Evolutionary conservation across 1,140 invertebrate genomes (phyloP).

Genomic region (Neodiprion virginianus): DNA sequence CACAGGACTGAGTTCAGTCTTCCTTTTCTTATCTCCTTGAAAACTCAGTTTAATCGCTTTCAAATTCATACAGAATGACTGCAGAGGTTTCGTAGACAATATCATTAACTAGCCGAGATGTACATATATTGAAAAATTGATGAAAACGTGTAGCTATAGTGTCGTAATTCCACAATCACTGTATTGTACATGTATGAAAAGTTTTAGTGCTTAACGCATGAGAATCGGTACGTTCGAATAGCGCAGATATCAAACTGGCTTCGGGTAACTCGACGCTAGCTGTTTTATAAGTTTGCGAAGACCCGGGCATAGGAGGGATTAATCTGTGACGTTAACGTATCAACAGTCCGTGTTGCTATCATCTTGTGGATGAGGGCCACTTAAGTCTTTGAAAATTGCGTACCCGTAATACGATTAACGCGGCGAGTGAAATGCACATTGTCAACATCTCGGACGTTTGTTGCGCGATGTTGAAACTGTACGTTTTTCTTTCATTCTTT

Average conservation of each 20-base stretch:
- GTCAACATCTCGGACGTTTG: no score
- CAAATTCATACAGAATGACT: conserved; percentile 32
- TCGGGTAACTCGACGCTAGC: conserved; percentile 3
- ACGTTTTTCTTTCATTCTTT: no score
- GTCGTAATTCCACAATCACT: not conserved
- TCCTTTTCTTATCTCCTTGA: conserved; percentile 4
- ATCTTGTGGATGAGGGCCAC: no score
- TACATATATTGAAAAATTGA: not conserved
- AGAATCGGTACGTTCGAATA: not conserved
- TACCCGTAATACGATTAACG: no score
- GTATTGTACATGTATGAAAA: no score
- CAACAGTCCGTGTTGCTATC: not conserved
- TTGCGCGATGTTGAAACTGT: no score
- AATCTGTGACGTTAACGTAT: not conserved
- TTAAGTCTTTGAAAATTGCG: no score
- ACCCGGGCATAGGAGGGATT: not conserved
- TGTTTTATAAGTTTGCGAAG: conserved; percentile 6
- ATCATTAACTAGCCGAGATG: conserved; percentile 34
- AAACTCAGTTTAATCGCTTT: conserved; percentile 15
- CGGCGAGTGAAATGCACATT: no score
- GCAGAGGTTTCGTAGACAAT: conserved; percentile 15
- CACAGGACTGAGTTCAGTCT: conserved; percentile 1
- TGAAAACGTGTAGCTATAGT: no score
- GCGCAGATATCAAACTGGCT: conserved; percentile 8
- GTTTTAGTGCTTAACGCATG: no score